Percentiles rank a stretch among this genome's conserved stretches.
Evolutionary conservation across 1,140 invertebrate species (phyloP).

Genomic region (Meloidogyne floridensis): DNA sequence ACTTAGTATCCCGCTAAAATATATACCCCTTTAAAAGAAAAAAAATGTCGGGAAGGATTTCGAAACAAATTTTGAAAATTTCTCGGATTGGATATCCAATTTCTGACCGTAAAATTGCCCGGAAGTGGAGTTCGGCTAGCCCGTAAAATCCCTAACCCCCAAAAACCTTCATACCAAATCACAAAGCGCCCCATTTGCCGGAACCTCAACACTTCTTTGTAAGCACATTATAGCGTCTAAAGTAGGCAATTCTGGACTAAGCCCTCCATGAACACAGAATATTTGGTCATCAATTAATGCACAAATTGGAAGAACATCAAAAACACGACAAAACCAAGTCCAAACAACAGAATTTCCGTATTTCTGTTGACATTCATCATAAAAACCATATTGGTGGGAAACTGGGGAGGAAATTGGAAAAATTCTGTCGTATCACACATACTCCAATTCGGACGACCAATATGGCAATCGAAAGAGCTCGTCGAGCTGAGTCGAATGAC

Average conservation of each 20-base stretch:
- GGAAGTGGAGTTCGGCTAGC: too few relatives aligned
- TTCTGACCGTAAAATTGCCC: too few relatives aligned
- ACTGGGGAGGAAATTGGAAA: conserved; percentile 66
- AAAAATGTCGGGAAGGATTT: too few relatives aligned
- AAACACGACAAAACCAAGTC: conserved; percentile 59
- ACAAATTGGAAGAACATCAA: conserved; percentile 61
- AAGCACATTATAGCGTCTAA: conserved; percentile 52
- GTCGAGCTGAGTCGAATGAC: too few relatives aligned
- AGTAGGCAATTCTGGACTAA: conserved; percentile 58
- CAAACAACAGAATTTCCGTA: conserved; percentile 65
- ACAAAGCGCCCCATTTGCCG: conserved; percentile 56
- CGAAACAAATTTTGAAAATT: too few relatives aligned
- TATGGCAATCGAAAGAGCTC: too few relatives aligned
- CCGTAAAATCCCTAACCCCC: too few relatives aligned
- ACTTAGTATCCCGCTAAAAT: too few relatives aligned
- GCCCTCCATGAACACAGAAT: conserved; percentile 62
- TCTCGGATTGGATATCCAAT: too few relatives aligned
- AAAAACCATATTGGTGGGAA: conserved; percentile 76
- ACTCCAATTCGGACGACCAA: too few relatives aligned
- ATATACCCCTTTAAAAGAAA: too few relatives aligned
- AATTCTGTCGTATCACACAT: neutral
- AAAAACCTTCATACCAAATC: conserved; percentile 68
- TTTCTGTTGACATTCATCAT: conserved; percentile 66
- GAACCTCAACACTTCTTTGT: conserved; percentile 59
- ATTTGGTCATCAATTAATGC: conserved; percentile 61